Conservation (phyloP, 2,888 invertebrate species). For the Drosophila buzzatii region DNA sequence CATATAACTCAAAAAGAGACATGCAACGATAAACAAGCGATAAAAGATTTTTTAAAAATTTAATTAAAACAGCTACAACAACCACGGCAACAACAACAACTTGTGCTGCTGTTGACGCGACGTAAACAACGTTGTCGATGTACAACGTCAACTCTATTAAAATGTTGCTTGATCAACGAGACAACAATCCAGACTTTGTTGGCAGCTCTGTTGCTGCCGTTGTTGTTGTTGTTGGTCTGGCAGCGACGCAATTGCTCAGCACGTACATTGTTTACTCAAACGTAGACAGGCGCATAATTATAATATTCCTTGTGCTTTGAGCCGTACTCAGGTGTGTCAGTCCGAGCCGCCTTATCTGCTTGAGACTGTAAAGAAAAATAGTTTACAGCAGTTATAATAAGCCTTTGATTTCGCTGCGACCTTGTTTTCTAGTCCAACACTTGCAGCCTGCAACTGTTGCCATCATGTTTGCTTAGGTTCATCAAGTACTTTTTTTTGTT, state of each 20-base stretch:
- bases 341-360: not conserved
- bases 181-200: constrained; percentile 39
- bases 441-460: constrained; percentile 1
- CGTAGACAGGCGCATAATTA: constrained; percentile 65
- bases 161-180: constrained; percentile 75
- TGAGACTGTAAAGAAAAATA: not conserved
- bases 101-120: constrained; percentile 68
- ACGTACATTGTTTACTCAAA: constrained; percentile 46
- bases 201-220: constrained; percentile 18
- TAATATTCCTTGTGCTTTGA: constrained; percentile 48
- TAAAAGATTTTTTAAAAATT: constrained; percentile 79
- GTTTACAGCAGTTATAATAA: constrained; percentile 5
- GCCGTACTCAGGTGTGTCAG: constrained; percentile 31
- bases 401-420: not conserved
- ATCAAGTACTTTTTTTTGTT: not conserved
- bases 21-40: constrained; percentile 73
- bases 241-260: constrained; percentile 54
- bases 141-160: constrained; percentile 77
- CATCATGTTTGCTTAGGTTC: not conserved
- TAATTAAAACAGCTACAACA: constrained; percentile 72
- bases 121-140: constrained; percentile 71
- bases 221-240: constrained; percentile 26
- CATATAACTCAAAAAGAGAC: constrained; percentile 62
- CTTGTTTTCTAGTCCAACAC: not conserved
- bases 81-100: constrained; percentile 40